Evolutionary conservation across 1,140 invertebrate species (phyloP).

Genomic region (Nylanderia fulva): DNA sequence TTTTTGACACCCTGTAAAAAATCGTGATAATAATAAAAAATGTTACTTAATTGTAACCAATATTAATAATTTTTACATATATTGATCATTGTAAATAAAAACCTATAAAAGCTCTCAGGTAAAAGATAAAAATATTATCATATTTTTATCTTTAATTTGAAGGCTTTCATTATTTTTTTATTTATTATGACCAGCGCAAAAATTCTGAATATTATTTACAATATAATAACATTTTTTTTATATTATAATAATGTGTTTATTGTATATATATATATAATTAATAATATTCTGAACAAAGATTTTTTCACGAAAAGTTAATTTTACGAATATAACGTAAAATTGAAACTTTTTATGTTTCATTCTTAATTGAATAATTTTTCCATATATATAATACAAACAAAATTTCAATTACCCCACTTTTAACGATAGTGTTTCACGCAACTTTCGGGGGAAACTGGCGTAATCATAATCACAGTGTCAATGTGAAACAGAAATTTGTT

Average conservation of each 20-base stretch:
- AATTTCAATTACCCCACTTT: slow-evolving; percentile 7
- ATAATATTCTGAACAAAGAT: not conserved
- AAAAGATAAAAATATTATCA: not conserved
- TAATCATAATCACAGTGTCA: not conserved
- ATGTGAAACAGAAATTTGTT: not conserved
- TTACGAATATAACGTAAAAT: slow-evolving; percentile 20
- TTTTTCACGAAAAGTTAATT: not conserved
- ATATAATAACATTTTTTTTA: not conserved
- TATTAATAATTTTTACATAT: not conserved
- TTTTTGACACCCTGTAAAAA: too few species aligned
- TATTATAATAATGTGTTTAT: too few species aligned
- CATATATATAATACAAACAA: not conserved
- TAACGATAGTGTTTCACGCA: not conserved
- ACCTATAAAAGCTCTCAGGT: not conserved
- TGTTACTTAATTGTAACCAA: not conserved
- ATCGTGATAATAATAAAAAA: too few species aligned
- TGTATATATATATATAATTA: too few species aligned
- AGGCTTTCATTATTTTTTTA: not conserved
- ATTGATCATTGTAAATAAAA: not conserved
- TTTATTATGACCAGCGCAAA: not conserved
- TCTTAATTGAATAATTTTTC: slow-evolving; percentile 5
- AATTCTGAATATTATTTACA: not conserved
- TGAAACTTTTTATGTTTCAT: slow-evolving; percentile 19
- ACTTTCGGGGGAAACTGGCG: not conserved
- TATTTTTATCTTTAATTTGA: not conserved